Conservation (phyloP, 1,140 invertebrate genomes). For the Venturia canescens region DNA sequence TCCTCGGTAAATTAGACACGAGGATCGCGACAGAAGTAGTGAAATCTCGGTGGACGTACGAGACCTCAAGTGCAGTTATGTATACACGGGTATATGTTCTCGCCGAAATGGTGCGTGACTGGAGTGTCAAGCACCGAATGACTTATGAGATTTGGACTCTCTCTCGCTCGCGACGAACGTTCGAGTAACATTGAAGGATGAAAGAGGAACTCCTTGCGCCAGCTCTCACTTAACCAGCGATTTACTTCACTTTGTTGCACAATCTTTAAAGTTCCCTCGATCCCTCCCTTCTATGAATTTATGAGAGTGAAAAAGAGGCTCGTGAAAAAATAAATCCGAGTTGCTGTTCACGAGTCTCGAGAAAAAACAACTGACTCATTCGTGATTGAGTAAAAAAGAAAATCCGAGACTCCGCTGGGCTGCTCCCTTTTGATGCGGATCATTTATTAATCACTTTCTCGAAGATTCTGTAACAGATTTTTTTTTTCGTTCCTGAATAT, state of each 20-base stretch:
- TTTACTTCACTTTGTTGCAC: not conserved
- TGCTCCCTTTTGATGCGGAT: too few species aligned
- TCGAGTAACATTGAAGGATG: not conserved
- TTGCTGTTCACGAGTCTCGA: too few species aligned
- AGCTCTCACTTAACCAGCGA: conserved; percentile 4
- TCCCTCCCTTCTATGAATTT: not conserved
- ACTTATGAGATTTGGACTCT: conserved; percentile 11
- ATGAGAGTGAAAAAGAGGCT: conserved; percentile 10
- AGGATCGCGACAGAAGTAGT: conserved; percentile 12
- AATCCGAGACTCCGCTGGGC: too few species aligned
- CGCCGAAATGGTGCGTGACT: conserved; percentile 25
- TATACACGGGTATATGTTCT: not conserved
- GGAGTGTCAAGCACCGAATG: conserved; percentile 14
- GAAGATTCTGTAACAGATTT: too few species aligned
- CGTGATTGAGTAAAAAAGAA: too few species aligned
- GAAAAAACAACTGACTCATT: too few species aligned
- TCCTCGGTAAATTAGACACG: conserved; percentile 20
- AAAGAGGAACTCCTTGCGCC: not conserved
- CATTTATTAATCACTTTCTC: too few species aligned
- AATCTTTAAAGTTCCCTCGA: conserved; percentile 11
- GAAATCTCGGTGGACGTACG: not conserved
- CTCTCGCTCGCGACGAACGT: not conserved
- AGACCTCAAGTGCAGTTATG: conserved; percentile 16
- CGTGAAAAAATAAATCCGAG: not conserved
- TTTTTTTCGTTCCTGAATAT: too few species aligned